phyloP scores from a whole-genome alignment of 2,113 vertebrate species.

The Gallinago media region DNA sequence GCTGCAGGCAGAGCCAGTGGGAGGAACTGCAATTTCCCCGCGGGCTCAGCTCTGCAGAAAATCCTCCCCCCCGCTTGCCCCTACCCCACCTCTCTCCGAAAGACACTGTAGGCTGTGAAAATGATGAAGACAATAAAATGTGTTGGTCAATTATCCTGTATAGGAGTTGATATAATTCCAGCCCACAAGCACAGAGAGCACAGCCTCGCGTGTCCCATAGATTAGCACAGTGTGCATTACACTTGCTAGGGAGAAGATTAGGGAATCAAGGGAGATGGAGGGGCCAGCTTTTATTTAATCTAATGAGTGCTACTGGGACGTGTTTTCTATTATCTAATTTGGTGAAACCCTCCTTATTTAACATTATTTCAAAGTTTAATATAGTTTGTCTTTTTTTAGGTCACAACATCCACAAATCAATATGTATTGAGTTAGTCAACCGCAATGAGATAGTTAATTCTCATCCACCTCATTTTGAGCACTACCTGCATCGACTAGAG shows the following conservation, averaged over 20 bases:
- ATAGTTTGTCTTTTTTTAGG: not conserved
- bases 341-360: not conserved
- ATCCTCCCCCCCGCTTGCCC: not conserved
- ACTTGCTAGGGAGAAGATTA: too few species aligned
- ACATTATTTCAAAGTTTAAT: slow-evolving; percentile 1
- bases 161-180: not conserved
- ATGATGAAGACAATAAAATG: not conserved
- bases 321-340: not conserved
- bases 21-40: not conserved
- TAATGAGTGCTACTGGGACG: too few species aligned
- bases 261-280: too few species aligned
- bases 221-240: too few species aligned
- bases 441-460: not conserved
- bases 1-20: not conserved
- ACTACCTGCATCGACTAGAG: not conserved
- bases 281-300: too few species aligned
- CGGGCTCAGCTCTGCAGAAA: not conserved
- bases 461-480: not conserved
- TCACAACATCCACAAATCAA: slow-evolving; percentile 43
- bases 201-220: not conserved
- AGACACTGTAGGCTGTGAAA: not conserved
- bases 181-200: not conserved
- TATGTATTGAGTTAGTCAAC: slow-evolving; percentile 43
- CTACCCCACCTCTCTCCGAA: not conserved
- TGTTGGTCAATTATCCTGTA: not conserved